Evolutionary conservation across 2,113 vertebrate species (phyloP).

Genomic region (Casuarius casuarius): DNA sequence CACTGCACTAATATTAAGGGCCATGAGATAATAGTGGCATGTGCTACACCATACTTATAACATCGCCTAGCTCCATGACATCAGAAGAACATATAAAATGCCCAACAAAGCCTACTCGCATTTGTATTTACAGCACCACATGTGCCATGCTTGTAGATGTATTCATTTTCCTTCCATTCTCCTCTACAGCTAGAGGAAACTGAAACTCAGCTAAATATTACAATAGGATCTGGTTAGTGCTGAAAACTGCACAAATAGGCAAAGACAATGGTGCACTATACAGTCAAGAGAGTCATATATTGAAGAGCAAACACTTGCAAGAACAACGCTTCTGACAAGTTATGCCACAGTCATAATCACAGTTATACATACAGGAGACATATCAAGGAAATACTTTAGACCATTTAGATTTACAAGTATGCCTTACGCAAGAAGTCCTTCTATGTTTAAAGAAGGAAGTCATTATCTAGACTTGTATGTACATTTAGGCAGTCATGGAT

Average conservation of each 20-base stretch:
- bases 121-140: not conserved
- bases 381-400: not conserved
- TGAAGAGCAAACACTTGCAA: not conserved
- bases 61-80: not conserved
- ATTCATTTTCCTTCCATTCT: not conserved
- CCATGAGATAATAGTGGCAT: not conserved
- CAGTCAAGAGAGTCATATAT: not conserved
- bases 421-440: not conserved
- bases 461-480: not conserved
- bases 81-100: not conserved
- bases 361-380: not conserved
- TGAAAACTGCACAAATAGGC: not conserved
- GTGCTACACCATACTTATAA: not conserved
- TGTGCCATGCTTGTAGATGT: accelerated
- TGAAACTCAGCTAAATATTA: not conserved
- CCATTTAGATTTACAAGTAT: not conserved
- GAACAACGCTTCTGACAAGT: not conserved
- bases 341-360: not conserved
- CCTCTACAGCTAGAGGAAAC: not conserved
- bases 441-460: not conserved
- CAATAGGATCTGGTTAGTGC: too few species aligned
- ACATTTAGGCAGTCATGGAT: not conserved
- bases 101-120: not conserved
- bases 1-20: not conserved
- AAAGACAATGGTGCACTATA: not conserved